Evolutionary conservation across 2,888 invertebrate genomes (phyloP), one percentile per base, ranked within the genome.

Genomic region (Sisyra terminalis): DNA sequence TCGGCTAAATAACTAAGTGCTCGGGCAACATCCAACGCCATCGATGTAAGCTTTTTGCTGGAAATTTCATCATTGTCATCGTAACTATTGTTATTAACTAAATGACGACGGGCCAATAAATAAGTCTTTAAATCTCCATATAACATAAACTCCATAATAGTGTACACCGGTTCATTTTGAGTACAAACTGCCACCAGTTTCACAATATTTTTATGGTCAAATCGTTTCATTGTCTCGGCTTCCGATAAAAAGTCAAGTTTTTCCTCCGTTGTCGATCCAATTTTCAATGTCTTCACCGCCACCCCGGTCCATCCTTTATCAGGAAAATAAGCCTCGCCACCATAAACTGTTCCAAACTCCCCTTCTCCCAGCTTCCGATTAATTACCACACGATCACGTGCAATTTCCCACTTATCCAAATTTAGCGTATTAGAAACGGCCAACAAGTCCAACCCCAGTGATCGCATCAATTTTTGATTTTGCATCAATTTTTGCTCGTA

Each of bases 121-220:
- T 80, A 93, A 7, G 83, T 88, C 64, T 90, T 92, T 49, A 93
- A 64, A 59, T 93, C 92, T 15, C 37, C 37, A 57, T 90, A 88
- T 30, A 92, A 65, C 85, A 90, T 86, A 55, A 88, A 89, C 60
- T 93, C 92, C 90, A 93, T 92, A 10, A 93, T 77, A 1, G 86
- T 86, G 56, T 86, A 84, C 36, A 90, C 82, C 0, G 92, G 90
- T 53, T 89, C 88, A 36, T 74, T 77, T 54, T 83, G 78, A 1
- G 89, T 84, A 52, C 88, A 86, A 9, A 93, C 89, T 1, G 84
- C 92, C 14, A 90, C 63, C 24, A 93, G 65, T 50, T 78, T 75
- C 10, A 93, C 80, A 43, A 93, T 81, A 59, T 93, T 92, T 53
- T 79, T 78, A 58, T 93, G 90, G 44, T 87, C 82, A 59, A 93